Base-by-base conservation (phyloP, 2,888 invertebrate species). In the Corythucha ciliata region DNA sequence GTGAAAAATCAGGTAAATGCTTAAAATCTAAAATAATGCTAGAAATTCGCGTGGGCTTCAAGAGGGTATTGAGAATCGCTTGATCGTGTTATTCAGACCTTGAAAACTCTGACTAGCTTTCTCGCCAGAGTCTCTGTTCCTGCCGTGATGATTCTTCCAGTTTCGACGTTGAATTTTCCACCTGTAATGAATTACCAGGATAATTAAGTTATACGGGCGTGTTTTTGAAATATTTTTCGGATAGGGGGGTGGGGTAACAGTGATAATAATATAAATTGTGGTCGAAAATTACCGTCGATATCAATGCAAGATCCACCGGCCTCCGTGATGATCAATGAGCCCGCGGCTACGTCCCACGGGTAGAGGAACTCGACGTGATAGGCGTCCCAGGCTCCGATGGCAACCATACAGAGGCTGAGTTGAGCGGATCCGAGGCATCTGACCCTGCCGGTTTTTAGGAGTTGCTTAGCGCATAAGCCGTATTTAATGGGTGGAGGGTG, bases 221-320 rank as follows among this genome's bases (percentile, higher is more conserved):
- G n/a, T n/a, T 29, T 29, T 29, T 12, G n/a, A 12, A 29, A 10
- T 29, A 29, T 29, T 29, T 29, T 29, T 10, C 29, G 10, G 10
- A 29, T 10, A 29, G 29, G 29, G 8, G 29, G 8, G 29, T 29
- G 29, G 29, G n/a, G n/a, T n/a, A n/a, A n/a, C n/a, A n/a, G n/a
- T n/a, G n/a, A n/a, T n/a, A n/a, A n/a, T n/a, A n/a, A n/a, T n/a
- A n/a, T n/a, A n/a, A n/a, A n/a, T n/a, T n/a, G n/a, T n/a, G n/a
- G n/a, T n/a, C 10, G 14, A 26, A 4, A 20, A 32, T 57, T 62
- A 79, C 81, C 85, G 48, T 81, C 74, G 4, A 93, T 88, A 71
- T 96, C 93, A 26, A 87, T 76, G 41, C 87, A 80, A 16, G 83
- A 79, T 4, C 96, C 97, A 4, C 97, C 97, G 7, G 97, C 96